phyloP scores from a whole-genome alignment of 2,797 vertebrate species.

The Natrix natrix region DNA sequence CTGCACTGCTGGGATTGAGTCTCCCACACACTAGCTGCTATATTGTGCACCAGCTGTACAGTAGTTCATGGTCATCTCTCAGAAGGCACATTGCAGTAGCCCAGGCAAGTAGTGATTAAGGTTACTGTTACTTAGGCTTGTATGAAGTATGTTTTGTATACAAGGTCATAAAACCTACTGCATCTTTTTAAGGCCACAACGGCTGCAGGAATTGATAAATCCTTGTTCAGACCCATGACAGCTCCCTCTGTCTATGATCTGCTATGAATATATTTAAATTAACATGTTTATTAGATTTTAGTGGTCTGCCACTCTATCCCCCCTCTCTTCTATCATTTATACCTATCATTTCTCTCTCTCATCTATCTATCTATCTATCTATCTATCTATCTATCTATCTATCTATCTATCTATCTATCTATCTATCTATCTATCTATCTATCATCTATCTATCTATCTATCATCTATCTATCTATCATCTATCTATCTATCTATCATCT shows the following conservation, averaged over 20 bases:
- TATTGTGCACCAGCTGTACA: not conserved
- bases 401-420: too few species aligned
- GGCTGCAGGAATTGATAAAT: not conserved
- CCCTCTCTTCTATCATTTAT: too few species aligned
- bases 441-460: too few species aligned
- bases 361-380: too few species aligned
- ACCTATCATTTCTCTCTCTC: too few species aligned
- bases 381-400: too few species aligned
- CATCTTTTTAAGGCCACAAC: not conserved
- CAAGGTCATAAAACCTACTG: not conserved
- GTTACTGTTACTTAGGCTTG: not conserved
- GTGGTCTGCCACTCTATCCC: not conserved
- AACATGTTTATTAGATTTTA: not conserved
- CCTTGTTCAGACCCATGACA: not conserved
- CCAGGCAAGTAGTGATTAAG: not conserved
- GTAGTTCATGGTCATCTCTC: not conserved
- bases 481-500: too few species aligned
- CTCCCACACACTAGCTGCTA: not conserved
- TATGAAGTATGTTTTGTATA: not conserved
- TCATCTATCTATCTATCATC: too few species aligned
- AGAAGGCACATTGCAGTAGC: not conserved
- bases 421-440: too few species aligned
- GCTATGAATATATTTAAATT: not conserved
- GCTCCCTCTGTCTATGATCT: not conserved
- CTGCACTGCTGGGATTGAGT: not conserved